phyloP scores from a whole-genome alignment of 2,113 vertebrate genomes.

The Mastomys coucha region DNA sequence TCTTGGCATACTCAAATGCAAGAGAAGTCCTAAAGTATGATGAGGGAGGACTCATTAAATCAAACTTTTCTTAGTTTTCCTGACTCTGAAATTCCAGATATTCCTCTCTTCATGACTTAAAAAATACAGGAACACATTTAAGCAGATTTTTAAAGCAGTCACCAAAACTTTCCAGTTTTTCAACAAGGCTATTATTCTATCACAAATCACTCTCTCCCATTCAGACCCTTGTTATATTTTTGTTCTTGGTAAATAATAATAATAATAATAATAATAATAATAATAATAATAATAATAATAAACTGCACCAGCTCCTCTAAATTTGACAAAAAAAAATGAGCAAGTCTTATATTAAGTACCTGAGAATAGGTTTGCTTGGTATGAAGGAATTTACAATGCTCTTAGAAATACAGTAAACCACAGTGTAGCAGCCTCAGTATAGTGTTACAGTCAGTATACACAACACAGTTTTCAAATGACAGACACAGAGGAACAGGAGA shows the following conservation, averaged over 20 bases:
- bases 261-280: not conserved
- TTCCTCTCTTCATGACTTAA: not conserved
- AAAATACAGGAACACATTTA: not conserved
- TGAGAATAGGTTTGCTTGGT: slow-evolving; percentile 25
- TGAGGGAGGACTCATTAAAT: not conserved
- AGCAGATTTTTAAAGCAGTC: not conserved
- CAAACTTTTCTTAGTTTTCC: not conserved
- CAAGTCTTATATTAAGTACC: slow-evolving; percentile 16
- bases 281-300: not conserved
- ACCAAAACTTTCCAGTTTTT: not conserved
- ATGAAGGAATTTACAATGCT: slow-evolving; percentile 48
- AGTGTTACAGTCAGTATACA: not conserved
- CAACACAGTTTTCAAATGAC: slow-evolving; percentile 22
- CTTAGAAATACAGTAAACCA: slow-evolving; percentile 5
- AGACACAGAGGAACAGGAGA: slow-evolving; percentile 2
- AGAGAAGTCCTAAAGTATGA: not conserved
- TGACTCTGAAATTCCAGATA: not conserved
- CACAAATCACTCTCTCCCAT: not conserved
- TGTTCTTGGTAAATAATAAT: not conserved
- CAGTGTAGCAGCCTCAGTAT: not conserved
- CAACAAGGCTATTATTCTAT: not conserved
- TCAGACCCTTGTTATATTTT: not conserved
- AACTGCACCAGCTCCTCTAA: not conserved
- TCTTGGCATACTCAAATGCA: not conserved
- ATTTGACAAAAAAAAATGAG: slow-evolving; percentile 2